Conservation (phyloP, 2,113 vertebrate genomes). For the Merops nubicus region DNA sequence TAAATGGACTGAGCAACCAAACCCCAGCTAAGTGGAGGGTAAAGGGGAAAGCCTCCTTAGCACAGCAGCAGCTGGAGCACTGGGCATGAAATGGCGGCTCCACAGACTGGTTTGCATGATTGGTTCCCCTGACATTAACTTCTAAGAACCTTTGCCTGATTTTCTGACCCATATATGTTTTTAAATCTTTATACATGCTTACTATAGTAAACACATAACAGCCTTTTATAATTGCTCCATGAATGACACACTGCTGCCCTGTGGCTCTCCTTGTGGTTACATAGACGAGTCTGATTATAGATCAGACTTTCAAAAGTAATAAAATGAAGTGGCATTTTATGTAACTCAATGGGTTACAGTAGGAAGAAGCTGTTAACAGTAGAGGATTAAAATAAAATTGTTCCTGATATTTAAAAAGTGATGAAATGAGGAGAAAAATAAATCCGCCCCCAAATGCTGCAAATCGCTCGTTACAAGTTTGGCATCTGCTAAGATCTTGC, state of each 20-base stretch:
- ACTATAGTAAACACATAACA: not conserved
- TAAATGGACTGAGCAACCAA: not conserved
- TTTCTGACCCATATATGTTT: not conserved
- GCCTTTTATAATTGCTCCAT: not conserved
- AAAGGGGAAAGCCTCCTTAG: not conserved
- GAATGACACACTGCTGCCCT: not conserved
- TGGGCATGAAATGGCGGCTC: not conserved
- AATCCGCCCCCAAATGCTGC: conserved; percentile 38
- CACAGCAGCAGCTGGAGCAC: not conserved
- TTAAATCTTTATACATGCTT: not conserved
- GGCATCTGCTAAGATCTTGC: conserved; percentile 15
- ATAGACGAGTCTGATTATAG: conserved; percentile 33
- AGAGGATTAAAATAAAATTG: conserved; percentile 60
- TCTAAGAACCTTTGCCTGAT: not conserved
- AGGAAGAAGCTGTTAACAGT: conserved; percentile 63
- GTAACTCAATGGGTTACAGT: conserved; percentile 60
- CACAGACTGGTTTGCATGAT: not conserved
- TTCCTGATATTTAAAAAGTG: conserved; percentile 64
- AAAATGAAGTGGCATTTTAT: conserved; percentile 47
- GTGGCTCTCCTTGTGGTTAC: not conserved
- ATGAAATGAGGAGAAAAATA: conserved; percentile 47
- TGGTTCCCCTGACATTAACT: not conserved
- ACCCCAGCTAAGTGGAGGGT: fast-evolving
- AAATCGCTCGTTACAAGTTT: conserved; percentile 31
- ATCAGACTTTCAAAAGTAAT: conserved; percentile 34